These are phyloP conservation scores for Platynereis dumerilii DNA, from an alignment of 2,888 invertebrate genomes.

Conservation along the genomic window DNA sequence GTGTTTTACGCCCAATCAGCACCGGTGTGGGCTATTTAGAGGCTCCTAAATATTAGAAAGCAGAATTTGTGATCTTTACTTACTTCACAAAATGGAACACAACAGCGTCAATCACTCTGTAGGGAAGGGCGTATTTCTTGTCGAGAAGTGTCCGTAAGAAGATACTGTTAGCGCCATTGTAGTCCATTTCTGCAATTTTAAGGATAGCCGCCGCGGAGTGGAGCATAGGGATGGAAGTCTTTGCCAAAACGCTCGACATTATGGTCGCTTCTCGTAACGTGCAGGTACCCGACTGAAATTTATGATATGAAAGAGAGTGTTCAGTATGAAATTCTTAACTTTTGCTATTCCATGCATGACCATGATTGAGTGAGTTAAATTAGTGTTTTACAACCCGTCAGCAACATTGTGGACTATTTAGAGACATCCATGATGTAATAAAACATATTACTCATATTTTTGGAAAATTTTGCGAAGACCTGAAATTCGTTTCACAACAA, in stretches of 20 bases:
- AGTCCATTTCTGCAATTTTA: conserved; percentile 95
- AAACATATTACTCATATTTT: too few species aligned
- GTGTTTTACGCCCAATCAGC: too few species aligned
- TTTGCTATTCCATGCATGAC: too few species aligned
- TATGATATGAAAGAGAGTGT: conserved; percentile 7
- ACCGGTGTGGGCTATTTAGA: too few species aligned
- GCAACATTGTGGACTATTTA: too few species aligned
- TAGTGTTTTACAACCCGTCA: too few species aligned
- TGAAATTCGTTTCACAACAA: too few species aligned
- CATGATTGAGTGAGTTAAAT: too few species aligned
- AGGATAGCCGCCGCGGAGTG: conserved; percentile 95
- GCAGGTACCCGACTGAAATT: conserved; percentile 84
- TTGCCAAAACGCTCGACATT: conserved; percentile 87
- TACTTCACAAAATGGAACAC: conserved; percentile 93
- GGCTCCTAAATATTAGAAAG: too few species aligned
- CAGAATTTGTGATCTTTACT: conserved; percentile 35
- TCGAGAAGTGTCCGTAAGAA: conserved; percentile 92
- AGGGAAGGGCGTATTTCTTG: conserved; percentile 97
- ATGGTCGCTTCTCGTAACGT: conserved; percentile 95
- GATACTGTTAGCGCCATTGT: conserved; percentile 87
- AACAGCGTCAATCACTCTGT: conserved; percentile 90
- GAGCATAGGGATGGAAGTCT: conserved; percentile 90
- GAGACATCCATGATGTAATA: too few species aligned
- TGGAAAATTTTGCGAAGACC: too few species aligned
- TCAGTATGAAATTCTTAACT: too few species aligned